A percentile compares a stretch with the other conserved stretches of the same genome.
Conservation (phyloP, 30 jellyfish, hydroid and myxozoan species). For the Rhopilema esculentum region DNA sequence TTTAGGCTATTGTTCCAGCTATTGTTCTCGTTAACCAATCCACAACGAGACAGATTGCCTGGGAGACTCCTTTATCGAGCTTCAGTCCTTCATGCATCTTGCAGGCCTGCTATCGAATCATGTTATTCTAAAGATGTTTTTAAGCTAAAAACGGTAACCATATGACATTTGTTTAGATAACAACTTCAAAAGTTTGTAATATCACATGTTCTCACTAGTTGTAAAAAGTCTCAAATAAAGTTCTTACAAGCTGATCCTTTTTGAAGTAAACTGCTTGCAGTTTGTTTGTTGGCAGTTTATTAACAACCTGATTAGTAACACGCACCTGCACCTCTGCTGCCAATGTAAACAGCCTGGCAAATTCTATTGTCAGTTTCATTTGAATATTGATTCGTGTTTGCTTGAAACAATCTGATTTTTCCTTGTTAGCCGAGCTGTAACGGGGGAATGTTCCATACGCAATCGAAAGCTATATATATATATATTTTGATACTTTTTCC, state of each 20-base stretch:
- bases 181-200: too few species aligned
- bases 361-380: background rate
- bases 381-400: background rate
- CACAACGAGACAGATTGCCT: too few species aligned
- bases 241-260: background rate
- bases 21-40: too few species aligned
- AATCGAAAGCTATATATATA: background rate
- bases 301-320: background rate
- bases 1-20: too few species aligned
- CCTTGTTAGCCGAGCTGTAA: background rate
- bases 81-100: too few species aligned
- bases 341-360: background rate
- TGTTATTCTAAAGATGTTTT: too few species aligned
- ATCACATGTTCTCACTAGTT: background rate
- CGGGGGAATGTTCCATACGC: too few species aligned
- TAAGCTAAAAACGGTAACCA: too few species aligned
- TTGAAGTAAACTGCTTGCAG: background rate
- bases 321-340: background rate
- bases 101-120: too few species aligned
- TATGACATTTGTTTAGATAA: too few species aligned
- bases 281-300: background rate
- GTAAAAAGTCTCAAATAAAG: background rate
- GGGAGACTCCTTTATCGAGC: too few species aligned
- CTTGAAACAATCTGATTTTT: background rate
- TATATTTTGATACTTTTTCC: background rate